phyloP scores from a whole-genome alignment of 92 coral and sea anemone species.

The Desmophyllum pertusum region DNA sequence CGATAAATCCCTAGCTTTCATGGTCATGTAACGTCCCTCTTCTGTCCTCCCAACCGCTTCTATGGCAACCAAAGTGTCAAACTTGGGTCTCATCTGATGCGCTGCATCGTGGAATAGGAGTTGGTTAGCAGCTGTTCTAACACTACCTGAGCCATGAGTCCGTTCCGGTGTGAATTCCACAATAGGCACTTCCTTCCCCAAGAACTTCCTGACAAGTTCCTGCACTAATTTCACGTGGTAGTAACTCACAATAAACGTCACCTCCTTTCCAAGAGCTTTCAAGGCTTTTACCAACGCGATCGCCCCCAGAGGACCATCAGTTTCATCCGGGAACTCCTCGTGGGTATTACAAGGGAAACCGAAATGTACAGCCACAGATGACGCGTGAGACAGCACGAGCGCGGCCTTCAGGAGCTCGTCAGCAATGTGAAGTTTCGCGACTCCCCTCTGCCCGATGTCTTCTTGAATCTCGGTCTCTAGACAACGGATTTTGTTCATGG shows the following conservation, averaged over 20 bases:
- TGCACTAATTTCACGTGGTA: conserved; percentile 60
- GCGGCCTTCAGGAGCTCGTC: conserved; percentile 80
- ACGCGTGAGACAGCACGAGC: conserved; percentile 62
- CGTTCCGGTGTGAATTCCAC: conserved; percentile 59
- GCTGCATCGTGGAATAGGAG: conserved; percentile 68
- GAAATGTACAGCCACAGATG: conserved; percentile 62
- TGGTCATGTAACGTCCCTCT: conserved; percentile 68
- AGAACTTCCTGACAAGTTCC: conserved; percentile 47
- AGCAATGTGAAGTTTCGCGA: conserved; percentile 62
- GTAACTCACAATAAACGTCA: conserved; percentile 62
- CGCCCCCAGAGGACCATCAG: conserved; percentile 90
- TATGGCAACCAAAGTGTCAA: conserved; percentile 85
- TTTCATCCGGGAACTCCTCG: conserved; percentile 26
- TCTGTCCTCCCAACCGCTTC: conserved; percentile 76
- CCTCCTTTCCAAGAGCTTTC: conserved; percentile 72
- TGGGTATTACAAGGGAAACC: conserved; percentile 65
- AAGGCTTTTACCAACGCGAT: conserved; percentile 85
- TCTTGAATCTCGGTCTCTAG: conserved; percentile 73
- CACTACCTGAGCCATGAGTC: conserved; percentile 17
- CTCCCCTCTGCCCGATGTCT: conserved; percentile 80
- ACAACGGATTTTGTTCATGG: conserved; percentile 37
- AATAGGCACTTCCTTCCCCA: conserved; percentile 50
- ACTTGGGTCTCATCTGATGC: conserved; percentile 52
- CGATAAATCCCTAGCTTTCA: conserved; percentile 51
- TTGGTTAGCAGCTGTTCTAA: conserved; percentile 59